phyloP scores from a whole-genome alignment of 2,888 invertebrate genomes.

The Trichogramma evanescens region DNA sequence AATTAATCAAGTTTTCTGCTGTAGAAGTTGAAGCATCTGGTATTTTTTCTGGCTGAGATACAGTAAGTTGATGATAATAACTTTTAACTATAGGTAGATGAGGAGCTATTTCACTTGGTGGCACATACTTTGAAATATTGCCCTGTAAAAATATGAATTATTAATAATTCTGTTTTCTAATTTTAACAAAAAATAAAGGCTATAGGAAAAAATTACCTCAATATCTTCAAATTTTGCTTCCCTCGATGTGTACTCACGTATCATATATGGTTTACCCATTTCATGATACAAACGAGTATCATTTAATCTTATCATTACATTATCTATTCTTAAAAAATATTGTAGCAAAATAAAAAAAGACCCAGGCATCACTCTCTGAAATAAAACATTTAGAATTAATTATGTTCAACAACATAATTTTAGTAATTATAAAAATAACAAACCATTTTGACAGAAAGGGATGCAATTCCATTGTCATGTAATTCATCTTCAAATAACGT shows the following conservation, averaged over 20 bases:
- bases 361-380: constrained; percentile 90
- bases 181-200: background rate
- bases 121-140: constrained; percentile 47
- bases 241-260: constrained; percentile 75
- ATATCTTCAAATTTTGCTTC: constrained; percentile 68
- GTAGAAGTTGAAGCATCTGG: background rate
- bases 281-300: constrained; percentile 84
- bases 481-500: constrained; percentile 96
- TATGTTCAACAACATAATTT: background rate
- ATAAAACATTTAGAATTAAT: constrained; percentile 18
- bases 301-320: constrained; percentile 78
- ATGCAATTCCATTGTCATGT: constrained; percentile 94
- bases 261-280: constrained; percentile 66
- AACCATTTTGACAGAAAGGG: constrained; percentile 88
- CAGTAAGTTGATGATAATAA: constrained; percentile 47
- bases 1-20: background rate
- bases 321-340: constrained; percentile 90
- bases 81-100: constrained; percentile 56
- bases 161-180: constrained; percentile 6
- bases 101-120: constrained; percentile 63
- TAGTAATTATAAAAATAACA: constrained; percentile 36
- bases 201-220: constrained; percentile 48
- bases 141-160: background rate
- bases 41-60: constrained; percentile 16
- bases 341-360: constrained; percentile 85